A percentile compares a stretch with the other conserved stretches of the same genome.
These are phyloP conservation scores for Catharus ustulatus DNA, from an alignment of 2,797 vertebrate species.

Conservation along the genomic window DNA sequence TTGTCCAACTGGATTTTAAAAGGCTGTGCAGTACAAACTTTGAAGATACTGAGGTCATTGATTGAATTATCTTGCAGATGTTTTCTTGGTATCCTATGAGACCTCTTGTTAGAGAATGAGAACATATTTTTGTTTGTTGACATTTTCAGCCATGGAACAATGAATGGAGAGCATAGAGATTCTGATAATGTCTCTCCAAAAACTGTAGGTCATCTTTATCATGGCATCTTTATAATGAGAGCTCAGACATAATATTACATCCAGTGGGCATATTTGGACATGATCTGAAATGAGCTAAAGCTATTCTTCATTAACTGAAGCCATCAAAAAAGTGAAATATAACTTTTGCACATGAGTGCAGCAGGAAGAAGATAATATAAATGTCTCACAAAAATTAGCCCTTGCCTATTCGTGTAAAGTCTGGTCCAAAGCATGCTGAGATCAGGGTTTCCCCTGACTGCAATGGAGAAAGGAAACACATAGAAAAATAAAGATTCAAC, in stretches of 20 bases:
- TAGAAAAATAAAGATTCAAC: neutral
- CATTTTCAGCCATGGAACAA: neutral
- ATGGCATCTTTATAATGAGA: slow-evolving; percentile 9
- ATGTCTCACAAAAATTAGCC: slow-evolving; percentile 9
- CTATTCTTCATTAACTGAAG: slow-evolving; percentile 39
- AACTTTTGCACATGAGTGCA: slow-evolving; percentile 19
- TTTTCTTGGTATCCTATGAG: neutral
- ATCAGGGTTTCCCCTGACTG: neutral
- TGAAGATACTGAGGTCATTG: neutral
- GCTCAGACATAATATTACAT: neutral
- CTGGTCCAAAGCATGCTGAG: slow-evolving; percentile 13
- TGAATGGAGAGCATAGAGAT: neutral
- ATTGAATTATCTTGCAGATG: slow-evolving; percentile 25
- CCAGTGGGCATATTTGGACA: slow-evolving; percentile 9
- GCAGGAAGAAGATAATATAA: slow-evolving; percentile 23
- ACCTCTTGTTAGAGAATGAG: neutral
- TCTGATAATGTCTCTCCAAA: neutral
- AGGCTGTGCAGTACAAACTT: neutral
- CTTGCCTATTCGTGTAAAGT: neutral
- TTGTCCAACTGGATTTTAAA: neutral
- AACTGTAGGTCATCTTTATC: slow-evolving; percentile 30
- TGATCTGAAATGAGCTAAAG: slow-evolving; percentile 13
- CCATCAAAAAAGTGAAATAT: slow-evolving; percentile 31
- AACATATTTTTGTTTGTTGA: slow-evolving; percentile 22
- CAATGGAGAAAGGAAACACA: neutral